Percentiles rank a stretch among this genome's conserved stretches.
Evolutionary conservation across 1,140 invertebrate genomes (phyloP).

Genomic region (Drosophila takahashii): DNA sequence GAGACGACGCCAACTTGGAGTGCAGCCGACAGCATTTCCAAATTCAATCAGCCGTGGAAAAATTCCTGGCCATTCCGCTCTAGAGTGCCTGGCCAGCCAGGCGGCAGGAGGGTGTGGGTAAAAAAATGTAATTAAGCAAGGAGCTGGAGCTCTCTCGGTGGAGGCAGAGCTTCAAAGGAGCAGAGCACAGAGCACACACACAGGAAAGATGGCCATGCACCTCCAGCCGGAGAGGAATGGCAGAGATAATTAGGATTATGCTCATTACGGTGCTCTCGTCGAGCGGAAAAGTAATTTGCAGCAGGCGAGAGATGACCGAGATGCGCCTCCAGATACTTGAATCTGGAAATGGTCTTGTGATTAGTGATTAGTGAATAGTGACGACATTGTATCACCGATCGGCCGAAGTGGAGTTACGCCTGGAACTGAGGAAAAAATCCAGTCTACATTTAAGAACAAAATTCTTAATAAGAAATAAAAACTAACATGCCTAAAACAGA

Average conservation of each 20-base stretch:
- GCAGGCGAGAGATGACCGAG: not conserved
- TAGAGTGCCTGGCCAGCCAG: not conserved
- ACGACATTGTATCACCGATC: no score
- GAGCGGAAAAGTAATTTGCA: slow-evolving; percentile 58
- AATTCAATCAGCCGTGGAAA: slow-evolving; percentile 73
- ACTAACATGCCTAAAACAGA: no score
- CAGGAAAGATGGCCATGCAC: not conserved
- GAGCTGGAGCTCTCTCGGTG: slow-evolving; percentile 17
- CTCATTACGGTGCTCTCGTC: slow-evolving; percentile 35
- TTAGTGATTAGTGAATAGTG: not conserved
- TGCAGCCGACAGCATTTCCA: slow-evolving; percentile 58
- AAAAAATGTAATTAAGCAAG: slow-evolving; percentile 54
- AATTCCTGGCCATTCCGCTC: slow-evolving; percentile 18
- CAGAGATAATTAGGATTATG: slow-evolving; percentile 58
- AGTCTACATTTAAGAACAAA: no score
- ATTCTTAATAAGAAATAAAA: no score
- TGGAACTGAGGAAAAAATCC: no score
- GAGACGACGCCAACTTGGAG: slow-evolving; percentile 1
- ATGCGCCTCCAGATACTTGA: not conserved
- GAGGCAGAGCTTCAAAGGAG: slow-evolving; percentile 14
- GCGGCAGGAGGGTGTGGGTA: not conserved
- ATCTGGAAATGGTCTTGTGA: not conserved
- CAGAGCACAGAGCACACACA: not conserved
- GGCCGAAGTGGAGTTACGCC: no score
- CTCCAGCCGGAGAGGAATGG: slow-evolving; percentile 24